Conservation (phyloP, 2,888 invertebrate species). For the Eilema griseolum region DNA sequence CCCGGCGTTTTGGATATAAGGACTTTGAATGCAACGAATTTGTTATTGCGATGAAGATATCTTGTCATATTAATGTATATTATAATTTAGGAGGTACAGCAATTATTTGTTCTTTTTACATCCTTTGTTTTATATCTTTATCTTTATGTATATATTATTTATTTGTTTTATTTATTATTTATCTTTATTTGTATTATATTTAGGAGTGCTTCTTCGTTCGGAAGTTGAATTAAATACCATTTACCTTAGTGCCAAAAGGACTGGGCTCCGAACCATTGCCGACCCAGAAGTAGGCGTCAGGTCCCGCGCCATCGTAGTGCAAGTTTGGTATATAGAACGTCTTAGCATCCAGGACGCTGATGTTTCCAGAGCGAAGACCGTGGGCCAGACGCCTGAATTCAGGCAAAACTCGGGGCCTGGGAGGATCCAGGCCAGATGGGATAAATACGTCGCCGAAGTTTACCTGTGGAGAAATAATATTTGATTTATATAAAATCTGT, state of each 20-base stretch:
- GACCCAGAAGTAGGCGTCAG: constrained; percentile 98
- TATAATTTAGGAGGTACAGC: neutral
- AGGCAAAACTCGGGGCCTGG: constrained; percentile 92
- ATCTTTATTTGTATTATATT: no score
- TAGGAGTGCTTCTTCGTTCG: neutral
- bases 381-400: constrained; percentile 96
- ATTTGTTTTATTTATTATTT: no score
- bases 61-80: neutral
- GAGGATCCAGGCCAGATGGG: constrained; percentile 91
- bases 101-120: neutral
- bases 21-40: constrained; percentile 20
- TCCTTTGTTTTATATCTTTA: neutral
- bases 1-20: constrained; percentile 1
- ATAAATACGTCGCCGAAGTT: constrained; percentile 96
- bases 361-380: constrained; percentile 95
- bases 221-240: constrained; percentile 6
- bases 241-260: constrained; percentile 92
- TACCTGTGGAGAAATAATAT: constrained; percentile 86
- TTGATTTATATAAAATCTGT: neutral
- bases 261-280: constrained; percentile 94
- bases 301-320: constrained; percentile 96
- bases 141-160: no score
- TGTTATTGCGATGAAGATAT: constrained; percentile 25
- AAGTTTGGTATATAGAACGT: constrained; percentile 97
- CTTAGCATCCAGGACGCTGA: constrained; percentile 96